Conservation (phyloP, 1,140 invertebrate genomes). For the Mizuhopecten yessoensis region DNA sequence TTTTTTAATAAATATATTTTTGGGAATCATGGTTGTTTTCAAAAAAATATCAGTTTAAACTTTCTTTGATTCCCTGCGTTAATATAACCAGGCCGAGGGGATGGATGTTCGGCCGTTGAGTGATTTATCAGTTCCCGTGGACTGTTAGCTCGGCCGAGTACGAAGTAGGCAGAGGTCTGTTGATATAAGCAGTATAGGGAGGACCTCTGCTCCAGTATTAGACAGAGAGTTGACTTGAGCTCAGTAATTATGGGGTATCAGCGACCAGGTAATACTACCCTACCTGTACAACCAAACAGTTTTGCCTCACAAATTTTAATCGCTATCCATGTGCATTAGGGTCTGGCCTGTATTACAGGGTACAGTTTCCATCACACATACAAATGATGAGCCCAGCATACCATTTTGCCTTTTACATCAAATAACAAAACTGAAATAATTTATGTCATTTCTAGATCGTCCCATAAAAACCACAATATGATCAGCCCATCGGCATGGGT, state of each 20-base stretch:
- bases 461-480: slow-evolving; percentile 36
- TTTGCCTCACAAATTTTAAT: slow-evolving; percentile 35
- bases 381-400: neutral
- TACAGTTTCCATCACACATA: neutral
- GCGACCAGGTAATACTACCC: neutral
- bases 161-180: neutral
- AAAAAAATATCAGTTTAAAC: neutral
- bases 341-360: neutral
- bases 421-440: slow-evolving; percentile 40
- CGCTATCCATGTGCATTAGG: slow-evolving; percentile 24
- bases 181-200: neutral
- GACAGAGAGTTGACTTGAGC: slow-evolving; percentile 37
- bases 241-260: slow-evolving; percentile 19
- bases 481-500: neutral
- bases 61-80: neutral
- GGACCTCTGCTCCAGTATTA: slow-evolving; percentile 29
- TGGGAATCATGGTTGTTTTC: neutral
- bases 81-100: neutral
- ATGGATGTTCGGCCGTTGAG: neutral
- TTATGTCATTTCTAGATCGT: slow-evolving; percentile 28
- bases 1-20: no score
- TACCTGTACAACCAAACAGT: slow-evolving; percentile 8
- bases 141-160: slow-evolving; percentile 22
- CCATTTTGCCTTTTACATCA: slow-evolving; percentile 38
- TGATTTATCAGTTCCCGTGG: neutral